phyloP scores from a whole-genome alignment of 2,888 invertebrate species.

The Holacanthella duospinosa region DNA sequence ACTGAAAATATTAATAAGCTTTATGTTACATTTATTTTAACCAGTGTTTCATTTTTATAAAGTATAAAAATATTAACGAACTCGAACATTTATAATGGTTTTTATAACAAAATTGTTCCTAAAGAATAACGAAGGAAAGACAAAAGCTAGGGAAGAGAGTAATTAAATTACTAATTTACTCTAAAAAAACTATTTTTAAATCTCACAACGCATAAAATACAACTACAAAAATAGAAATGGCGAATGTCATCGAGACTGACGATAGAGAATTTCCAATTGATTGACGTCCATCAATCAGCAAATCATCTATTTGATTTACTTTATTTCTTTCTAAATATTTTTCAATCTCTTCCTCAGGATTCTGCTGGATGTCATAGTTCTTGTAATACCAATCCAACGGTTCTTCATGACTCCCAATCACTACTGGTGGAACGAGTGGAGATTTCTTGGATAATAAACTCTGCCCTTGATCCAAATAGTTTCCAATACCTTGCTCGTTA shows the following conservation, averaged over 20 bases:
- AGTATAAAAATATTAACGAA: too few species aligned
- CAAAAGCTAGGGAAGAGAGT: too few species aligned
- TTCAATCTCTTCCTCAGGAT: constrained; percentile 29
- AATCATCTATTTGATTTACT: constrained; percentile 9
- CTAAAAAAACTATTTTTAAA: background rate
- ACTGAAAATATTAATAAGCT: too few species aligned
- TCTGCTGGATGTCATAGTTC: constrained; percentile 57
- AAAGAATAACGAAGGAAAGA: too few species aligned
- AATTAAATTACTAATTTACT: background rate
- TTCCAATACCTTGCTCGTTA: background rate
- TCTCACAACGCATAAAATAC: background rate
- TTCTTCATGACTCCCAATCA: constrained; percentile 29
- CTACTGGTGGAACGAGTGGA: constrained; percentile 29
- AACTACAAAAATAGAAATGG: background rate
- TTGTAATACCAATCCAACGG: constrained; percentile 63
- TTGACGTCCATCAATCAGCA: background rate
- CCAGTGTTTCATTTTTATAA: too few species aligned
- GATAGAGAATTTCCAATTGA: background rate
- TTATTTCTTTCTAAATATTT: constrained; percentile 31
- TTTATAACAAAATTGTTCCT: too few species aligned
- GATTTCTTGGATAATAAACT: background rate
- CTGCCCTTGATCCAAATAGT: background rate
- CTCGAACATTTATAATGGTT: too few species aligned
- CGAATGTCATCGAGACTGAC: background rate
- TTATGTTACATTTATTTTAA: too few species aligned